Evolutionary conservation across 2,888 invertebrate species (phyloP).

Genomic region (Ennomos fuscantarius): DNA sequence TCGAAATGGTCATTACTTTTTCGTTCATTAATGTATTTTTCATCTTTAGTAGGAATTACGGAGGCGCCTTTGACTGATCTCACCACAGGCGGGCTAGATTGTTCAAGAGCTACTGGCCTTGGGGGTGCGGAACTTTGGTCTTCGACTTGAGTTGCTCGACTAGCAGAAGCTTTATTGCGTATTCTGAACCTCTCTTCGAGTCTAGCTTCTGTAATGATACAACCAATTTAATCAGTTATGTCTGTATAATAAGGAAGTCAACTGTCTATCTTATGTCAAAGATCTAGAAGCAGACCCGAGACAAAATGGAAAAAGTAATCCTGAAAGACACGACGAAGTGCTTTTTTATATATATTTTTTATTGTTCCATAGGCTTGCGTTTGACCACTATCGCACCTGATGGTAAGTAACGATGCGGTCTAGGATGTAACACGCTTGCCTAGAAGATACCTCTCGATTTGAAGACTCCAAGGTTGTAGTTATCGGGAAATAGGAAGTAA

Average conservation of each 20-base stretch:
- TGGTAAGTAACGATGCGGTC: too few species aligned
- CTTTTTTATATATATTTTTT: too few species aligned
- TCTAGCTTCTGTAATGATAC: constrained; percentile 51
- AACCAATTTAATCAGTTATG: background rate
- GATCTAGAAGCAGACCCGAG: too few species aligned
- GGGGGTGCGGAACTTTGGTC: constrained; percentile 25
- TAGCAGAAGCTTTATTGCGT: constrained; percentile 45
- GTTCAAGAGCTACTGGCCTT: constrained; percentile 20
- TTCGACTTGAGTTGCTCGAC: constrained; percentile 55
- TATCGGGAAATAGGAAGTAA: too few species aligned
- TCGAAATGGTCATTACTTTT: constrained; percentile 25
- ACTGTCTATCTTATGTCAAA: too few species aligned
- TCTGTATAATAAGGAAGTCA: background rate
- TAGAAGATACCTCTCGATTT: too few species aligned
- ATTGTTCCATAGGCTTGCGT: too few species aligned
- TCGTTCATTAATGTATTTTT: constrained; percentile 41
- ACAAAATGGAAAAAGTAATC: too few species aligned
- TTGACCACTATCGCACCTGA: too few species aligned
- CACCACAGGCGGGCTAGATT: constrained; percentile 11
- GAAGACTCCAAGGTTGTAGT: too few species aligned
- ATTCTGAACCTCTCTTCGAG: constrained; percentile 55
- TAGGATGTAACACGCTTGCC: too few species aligned
- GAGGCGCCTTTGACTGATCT: constrained; percentile 42
- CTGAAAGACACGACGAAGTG: too few species aligned
- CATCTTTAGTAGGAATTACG: constrained; percentile 50